phyloP scores from a whole-genome alignment of 2,113 vertebrate species.

The Bufo bufo region DNA sequence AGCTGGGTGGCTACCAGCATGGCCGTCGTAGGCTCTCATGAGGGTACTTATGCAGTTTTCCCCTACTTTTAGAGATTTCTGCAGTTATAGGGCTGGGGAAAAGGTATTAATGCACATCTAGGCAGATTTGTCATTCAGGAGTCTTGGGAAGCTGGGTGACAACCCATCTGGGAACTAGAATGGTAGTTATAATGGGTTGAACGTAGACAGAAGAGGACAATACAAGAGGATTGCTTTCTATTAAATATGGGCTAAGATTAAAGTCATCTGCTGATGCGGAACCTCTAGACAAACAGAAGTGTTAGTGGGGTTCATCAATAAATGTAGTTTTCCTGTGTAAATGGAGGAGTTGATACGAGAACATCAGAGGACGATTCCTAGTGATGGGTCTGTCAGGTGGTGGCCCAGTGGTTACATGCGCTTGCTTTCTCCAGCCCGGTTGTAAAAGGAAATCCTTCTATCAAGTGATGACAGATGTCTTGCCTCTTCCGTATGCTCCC shows the following conservation, averaged over 20 bases:
- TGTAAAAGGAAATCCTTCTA: slow-evolving; percentile 5
- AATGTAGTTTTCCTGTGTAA: neutral
- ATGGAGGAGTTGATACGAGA: neutral
- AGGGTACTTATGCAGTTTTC: neutral
- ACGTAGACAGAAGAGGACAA: too few species aligned
- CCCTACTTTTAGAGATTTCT: neutral
- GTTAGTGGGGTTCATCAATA: neutral
- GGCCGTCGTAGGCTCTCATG: neutral
- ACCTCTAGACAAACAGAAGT: neutral
- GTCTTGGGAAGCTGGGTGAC: neutral
- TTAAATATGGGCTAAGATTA: neutral
- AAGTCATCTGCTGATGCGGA: neutral
- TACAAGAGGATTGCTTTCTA: neutral
- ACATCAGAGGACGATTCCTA: neutral
- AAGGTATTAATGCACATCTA: neutral
- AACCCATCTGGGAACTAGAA: neutral
- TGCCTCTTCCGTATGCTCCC: neutral
- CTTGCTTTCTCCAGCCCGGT: neutral
- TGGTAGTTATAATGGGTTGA: neutral
- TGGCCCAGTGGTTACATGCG: neutral
- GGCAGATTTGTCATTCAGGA: neutral
- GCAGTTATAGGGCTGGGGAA: neutral
- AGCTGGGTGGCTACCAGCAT: neutral
- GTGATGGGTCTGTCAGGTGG: neutral
- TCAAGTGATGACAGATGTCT: neutral